A percentile compares a stretch with the other conserved stretches of the same genome.
Evolutionary conservation across 2,797 vertebrate genomes (phyloP).

Genomic region (Oryzias dopingdopingensis): DNA sequence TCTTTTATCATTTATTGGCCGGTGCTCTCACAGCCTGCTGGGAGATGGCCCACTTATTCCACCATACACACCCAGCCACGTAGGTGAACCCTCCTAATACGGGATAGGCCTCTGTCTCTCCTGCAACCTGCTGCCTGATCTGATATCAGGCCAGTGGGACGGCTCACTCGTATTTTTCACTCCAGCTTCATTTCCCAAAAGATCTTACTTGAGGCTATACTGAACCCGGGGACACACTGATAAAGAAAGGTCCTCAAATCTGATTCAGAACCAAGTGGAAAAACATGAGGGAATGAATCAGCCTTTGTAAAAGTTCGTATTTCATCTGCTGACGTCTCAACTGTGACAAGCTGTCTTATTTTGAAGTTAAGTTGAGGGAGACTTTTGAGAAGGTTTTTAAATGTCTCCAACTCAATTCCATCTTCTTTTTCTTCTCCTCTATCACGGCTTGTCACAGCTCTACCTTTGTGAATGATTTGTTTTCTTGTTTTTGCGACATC

Average conservation of each 20-base stretch:
- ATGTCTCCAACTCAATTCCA: constrained; percentile 66
- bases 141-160: constrained; percentile 65
- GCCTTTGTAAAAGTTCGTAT: constrained; percentile 54
- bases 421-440: constrained; percentile 59
- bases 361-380: constrained; percentile 50
- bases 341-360: constrained; percentile 57
- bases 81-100: constrained; percentile 71
- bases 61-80: constrained; percentile 66
- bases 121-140: constrained; percentile 58
- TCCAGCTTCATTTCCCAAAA: constrained; percentile 71
- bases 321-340: constrained; percentile 57
- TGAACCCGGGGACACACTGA: constrained; percentile 49
- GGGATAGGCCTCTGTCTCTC: constrained; percentile 58
- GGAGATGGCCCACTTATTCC: constrained; percentile 78
- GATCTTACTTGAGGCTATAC: constrained; percentile 50
- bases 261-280: constrained; percentile 57
- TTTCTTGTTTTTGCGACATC: constrained; percentile 71
- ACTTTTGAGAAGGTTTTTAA: constrained; percentile 61
- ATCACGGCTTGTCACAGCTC: constrained; percentile 63
- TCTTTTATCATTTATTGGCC: constrained; percentile 75
- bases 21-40: constrained; percentile 65
- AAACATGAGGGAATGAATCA: constrained; percentile 57
- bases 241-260: constrained; percentile 60
- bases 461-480: constrained; percentile 65
- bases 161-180: constrained; percentile 59